Percentiles rank a stretch among this genome's conserved stretches.
Conservation (phyloP, 2,888 invertebrate species). For the Dinocampus coccinellae region DNA sequence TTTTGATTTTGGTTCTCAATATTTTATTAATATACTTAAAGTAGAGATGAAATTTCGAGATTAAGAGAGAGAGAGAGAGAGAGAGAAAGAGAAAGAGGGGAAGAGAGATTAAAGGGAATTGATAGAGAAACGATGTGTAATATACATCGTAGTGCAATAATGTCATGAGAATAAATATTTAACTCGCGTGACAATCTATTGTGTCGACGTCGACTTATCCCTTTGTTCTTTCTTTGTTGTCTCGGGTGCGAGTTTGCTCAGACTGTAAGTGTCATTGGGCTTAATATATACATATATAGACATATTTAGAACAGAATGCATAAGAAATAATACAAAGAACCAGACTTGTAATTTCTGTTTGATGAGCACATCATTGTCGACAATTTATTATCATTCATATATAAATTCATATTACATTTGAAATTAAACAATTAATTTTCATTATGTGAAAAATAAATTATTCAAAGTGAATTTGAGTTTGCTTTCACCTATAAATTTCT, state of each 20-base stretch:
- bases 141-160: conserved; percentile 17
- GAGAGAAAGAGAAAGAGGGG: no score
- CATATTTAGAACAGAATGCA: neutral
- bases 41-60: no score
- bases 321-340: neutral
- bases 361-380: conserved; percentile 7
- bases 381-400: neutral
- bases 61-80: no score
- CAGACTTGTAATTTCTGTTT: neutral
- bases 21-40: no score
- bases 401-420: neutral
- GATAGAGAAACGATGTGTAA: neutral
- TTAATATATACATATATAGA: conserved; percentile 9
- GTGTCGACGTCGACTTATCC: conserved; percentile 27
- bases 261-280: conserved; percentile 28
- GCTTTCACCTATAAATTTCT: neutral
- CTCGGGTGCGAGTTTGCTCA: conserved; percentile 26
- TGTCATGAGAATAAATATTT: conserved; percentile 29
- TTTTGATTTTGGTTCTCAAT: no score
- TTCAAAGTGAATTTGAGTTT: neutral
- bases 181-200: conserved; percentile 30
- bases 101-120: neutral
- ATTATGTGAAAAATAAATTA: neutral
- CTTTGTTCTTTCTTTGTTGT: conserved; percentile 35
- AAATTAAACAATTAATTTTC: neutral